These are phyloP conservation scores for Forpus xanthops DNA, from an alignment of 2,797 vertebrate species.

Conservation along the genomic window DNA sequence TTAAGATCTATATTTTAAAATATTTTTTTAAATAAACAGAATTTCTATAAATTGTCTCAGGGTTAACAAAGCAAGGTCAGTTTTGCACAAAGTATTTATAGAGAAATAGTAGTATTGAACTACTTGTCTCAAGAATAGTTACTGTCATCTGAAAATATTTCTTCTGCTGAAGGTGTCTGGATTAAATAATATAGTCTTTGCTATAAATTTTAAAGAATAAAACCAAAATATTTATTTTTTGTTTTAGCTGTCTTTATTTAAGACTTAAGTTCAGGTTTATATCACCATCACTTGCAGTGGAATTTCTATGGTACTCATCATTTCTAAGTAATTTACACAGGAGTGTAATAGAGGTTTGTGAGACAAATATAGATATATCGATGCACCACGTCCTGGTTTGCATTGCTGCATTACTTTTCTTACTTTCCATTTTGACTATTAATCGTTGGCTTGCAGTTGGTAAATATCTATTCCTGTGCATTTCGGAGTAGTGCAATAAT, in stretches of 20 bases:
- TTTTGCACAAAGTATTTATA: not conserved
- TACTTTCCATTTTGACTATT: not conserved
- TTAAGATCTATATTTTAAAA: not conserved
- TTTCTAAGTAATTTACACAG: not conserved
- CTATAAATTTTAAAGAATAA: not conserved
- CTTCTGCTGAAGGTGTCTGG: not conserved
- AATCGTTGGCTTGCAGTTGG: not conserved
- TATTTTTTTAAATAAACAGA: not conserved
- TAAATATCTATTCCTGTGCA: not conserved
- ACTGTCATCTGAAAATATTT: not conserved
- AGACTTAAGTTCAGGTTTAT: not conserved
- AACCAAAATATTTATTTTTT: accelerated
- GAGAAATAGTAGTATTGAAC: not conserved
- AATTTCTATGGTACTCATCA: not conserved
- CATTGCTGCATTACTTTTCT: not conserved
- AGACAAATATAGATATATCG: not conserved
- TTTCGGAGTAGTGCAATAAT: not conserved
- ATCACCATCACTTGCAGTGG: not conserved
- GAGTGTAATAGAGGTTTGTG: not conserved
- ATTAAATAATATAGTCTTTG: not conserved
- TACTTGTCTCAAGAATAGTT: not conserved
- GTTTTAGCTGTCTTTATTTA: not conserved
- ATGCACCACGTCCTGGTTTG: not conserved
- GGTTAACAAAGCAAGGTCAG: not conserved
- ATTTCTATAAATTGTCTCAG: not conserved